Evolutionary conservation across 2,113 vertebrate species (phyloP).

Genomic region (Anser cygnoides): DNA sequence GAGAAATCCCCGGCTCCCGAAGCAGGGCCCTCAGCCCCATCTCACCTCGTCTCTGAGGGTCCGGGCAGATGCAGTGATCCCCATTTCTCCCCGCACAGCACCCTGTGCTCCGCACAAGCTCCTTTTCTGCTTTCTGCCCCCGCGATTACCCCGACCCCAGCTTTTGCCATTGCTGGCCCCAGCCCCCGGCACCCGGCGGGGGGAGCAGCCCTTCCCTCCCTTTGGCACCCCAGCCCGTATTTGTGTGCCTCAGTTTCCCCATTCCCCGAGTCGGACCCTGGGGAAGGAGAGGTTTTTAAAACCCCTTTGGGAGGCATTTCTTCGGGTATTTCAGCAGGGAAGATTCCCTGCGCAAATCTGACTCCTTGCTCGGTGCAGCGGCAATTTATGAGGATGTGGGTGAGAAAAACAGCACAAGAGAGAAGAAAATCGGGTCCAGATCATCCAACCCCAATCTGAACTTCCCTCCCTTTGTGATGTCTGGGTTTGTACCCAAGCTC

Average conservation of each 20-base stretch:
- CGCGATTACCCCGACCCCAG: neutral
- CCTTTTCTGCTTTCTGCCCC: neutral
- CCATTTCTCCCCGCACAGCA: too few species aligned
- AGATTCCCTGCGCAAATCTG: neutral
- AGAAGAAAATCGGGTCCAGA: neutral
- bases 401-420: neutral
- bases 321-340: neutral
- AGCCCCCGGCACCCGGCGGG: rapidly evolving
- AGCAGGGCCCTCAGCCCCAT: neutral
- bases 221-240: neutral
- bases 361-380: neutral
- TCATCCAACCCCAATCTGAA: neutral
- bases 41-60: neutral
- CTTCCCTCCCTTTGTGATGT: neutral
- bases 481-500: neutral
- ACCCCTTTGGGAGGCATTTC: rapidly evolving
- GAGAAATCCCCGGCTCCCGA: neutral
- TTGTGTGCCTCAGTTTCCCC: neutral
- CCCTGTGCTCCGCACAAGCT: neutral
- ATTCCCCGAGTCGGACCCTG: neutral
- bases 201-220: neutral
- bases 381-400: neutral
- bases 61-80: neutral
- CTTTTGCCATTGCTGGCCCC: neutral
- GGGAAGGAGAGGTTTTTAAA: neutral